Evolutionary conservation across 2,113 vertebrate species (phyloP).

Genomic region (Thunnus maccoyii): DNA sequence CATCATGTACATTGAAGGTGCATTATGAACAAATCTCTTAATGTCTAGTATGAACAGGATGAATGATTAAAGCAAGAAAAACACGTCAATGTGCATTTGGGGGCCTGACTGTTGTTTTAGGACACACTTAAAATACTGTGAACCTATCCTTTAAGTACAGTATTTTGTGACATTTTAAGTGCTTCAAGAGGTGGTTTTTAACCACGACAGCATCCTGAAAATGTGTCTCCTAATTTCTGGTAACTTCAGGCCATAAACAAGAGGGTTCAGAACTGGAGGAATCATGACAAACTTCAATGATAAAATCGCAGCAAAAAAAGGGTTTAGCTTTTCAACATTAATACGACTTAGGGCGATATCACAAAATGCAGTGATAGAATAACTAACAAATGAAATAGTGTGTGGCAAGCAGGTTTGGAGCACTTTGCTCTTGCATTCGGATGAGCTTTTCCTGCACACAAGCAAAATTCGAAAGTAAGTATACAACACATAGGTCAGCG

Average conservation of each 20-base stretch:
- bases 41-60: too few species aligned
- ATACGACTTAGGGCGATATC: slow-evolving; percentile 44
- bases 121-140: too few species aligned
- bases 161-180: too few species aligned
- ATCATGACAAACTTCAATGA: slow-evolving; percentile 68
- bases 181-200: too few species aligned
- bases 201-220: background rate
- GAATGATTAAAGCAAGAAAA: too few species aligned
- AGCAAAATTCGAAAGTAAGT: slow-evolving; percentile 48
- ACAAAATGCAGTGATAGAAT: slow-evolving; percentile 38
- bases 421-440: slow-evolving; percentile 51
- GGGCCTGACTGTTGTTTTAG: too few species aligned
- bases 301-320: slow-evolving; percentile 32
- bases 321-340: slow-evolving; percentile 46
- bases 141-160: too few species aligned
- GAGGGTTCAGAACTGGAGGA: slow-evolving; percentile 58
- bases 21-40: too few species aligned
- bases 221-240: slow-evolving; percentile 57
- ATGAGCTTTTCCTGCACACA: slow-evolving; percentile 44
- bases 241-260: slow-evolving; percentile 61
- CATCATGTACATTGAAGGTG: too few species aligned
- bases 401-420: slow-evolving; percentile 59
- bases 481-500: slow-evolving; percentile 49
- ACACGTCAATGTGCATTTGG: too few species aligned
- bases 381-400: slow-evolving; percentile 53